phyloP scores from a whole-genome alignment of 1,140 invertebrate species.

The Ceratina australensis region DNA sequence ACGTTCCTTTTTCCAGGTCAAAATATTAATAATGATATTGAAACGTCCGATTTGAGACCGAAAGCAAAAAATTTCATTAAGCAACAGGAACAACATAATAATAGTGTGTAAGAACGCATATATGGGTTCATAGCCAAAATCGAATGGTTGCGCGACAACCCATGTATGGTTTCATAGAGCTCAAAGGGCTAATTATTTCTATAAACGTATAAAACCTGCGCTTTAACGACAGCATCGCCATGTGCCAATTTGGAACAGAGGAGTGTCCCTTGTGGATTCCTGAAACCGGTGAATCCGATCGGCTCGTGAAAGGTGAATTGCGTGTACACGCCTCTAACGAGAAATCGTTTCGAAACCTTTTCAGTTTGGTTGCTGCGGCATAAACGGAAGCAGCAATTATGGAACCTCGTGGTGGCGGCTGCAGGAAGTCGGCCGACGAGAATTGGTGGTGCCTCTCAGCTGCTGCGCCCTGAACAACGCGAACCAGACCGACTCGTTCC shows the following conservation, averaged over 20 bases:
- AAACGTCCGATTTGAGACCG: too few relatives aligned
- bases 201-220: too few relatives aligned
- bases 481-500: conserved; percentile 81
- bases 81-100: too few relatives aligned
- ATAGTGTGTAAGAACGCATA: too few relatives aligned
- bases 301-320: neutral
- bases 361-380: conserved; percentile 91
- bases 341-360: conserved; percentile 35
- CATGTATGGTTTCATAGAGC: too few relatives aligned
- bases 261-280: neutral
- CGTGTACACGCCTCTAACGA: neutral
- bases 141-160: too few relatives aligned
- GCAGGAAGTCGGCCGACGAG: conserved; percentile 85
- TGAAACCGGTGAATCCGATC: neutral
- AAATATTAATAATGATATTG: too few relatives aligned
- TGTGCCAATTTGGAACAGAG: neutral
- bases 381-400: conserved; percentile 89
- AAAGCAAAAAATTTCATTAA: too few relatives aligned
- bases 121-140: too few relatives aligned
- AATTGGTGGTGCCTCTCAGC: conserved; percentile 87
- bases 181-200: too few relatives aligned
- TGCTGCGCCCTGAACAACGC: conserved; percentile 87
- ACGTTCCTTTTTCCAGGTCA: conserved; percentile 46
- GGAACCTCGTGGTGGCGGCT: conserved; percentile 90
- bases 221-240: too few relatives aligned